Base-by-base conservation (phyloP, 2,888 invertebrate genomes). In the Thyatira batis region DNA sequence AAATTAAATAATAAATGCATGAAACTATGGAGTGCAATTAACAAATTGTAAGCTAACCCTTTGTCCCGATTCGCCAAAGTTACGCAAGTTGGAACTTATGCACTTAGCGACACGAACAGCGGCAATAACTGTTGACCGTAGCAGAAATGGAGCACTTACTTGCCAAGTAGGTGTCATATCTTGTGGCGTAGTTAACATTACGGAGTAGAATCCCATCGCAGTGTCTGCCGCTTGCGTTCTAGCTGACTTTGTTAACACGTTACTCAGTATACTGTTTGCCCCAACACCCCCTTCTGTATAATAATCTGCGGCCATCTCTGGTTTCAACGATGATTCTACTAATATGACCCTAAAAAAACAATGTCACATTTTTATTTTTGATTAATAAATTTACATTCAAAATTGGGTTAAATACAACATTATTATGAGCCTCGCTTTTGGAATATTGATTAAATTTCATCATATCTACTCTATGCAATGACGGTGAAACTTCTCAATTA, bases 261-360 rank as follows among this genome's bases (percentile, higher is more conserved):
- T 60, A 65, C 84, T 89, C 45, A 91, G 60, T 5, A 91, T 73
- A 49, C 82, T 82, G 64, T 80, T 84, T 52, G 87, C 87, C 5
- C 88, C 88, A 0, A 77, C 70, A 20, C 80, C 79, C 2, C 80
- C 80, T 9, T 85, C 80, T 0, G 73, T 77, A 57, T 88, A 89
- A 67, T 87, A 89, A 21, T 60, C 71, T 1, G 80, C 74, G 8
- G 88, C 76, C 10, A 66, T 54, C 27, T 76, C 77, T 11, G 81
- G 66, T 6, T 50, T 61, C 4, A 87, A 55, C 6, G 76, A 70
- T 0, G 87, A 76, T 49, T 89, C 87, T 9, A 83, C 86, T 39
- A 92, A 60, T 53, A 89, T 81, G 2, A 76, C 81, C 10, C 90
- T 90, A 72, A 11, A 73, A 58, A n/a, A 20, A 39, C 30, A 55